Percentiles rank a stretch among this genome's conserved stretches.
These are phyloP conservation scores for Chrosomus eos DNA, from an alignment of 2,797 vertebrate species.

Conservation along the genomic window DNA sequence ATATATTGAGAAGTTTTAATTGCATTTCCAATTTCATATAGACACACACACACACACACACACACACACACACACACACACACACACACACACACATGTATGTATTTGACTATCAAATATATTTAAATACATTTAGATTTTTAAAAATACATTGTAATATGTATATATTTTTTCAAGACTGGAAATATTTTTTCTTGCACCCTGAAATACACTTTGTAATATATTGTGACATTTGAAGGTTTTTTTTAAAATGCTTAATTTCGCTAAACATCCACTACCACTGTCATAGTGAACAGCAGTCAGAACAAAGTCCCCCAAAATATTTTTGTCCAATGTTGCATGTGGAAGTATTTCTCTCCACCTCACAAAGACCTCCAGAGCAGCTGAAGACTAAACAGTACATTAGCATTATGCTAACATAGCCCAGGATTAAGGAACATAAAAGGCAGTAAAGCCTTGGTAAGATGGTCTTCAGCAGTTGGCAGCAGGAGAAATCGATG, in stretches of 20 bases:
- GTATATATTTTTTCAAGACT: no score
- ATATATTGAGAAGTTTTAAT: neutral
- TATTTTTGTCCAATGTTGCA: neutral
- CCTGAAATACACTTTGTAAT: neutral
- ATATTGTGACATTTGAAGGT: neutral
- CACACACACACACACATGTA: no score
- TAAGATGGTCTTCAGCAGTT: conserved; percentile 66
- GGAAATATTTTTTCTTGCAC: neutral
- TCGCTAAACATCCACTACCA: neutral
- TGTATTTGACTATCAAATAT: no score
- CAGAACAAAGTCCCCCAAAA: neutral
- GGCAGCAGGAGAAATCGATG: conserved; percentile 64
- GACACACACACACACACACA: no score
- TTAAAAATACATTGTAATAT: neutral
- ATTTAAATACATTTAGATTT: no score
- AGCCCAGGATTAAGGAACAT: conserved; percentile 68
- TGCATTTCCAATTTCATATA: no score
- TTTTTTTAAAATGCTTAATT: neutral
- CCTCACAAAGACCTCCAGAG: conserved; percentile 52
- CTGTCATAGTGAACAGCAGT: neutral
- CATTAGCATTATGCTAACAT: conserved; percentile 68
- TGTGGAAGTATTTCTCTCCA: conserved; percentile 44
- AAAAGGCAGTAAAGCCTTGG: conserved; percentile 69
- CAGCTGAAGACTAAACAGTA: conserved; percentile 66
- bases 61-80: no score